Percentiles rank a stretch among this genome's conserved stretches.
Evolutionary conservation across 2,888 invertebrate genomes (phyloP).

Genomic region (Ophion obscuratus): DNA sequence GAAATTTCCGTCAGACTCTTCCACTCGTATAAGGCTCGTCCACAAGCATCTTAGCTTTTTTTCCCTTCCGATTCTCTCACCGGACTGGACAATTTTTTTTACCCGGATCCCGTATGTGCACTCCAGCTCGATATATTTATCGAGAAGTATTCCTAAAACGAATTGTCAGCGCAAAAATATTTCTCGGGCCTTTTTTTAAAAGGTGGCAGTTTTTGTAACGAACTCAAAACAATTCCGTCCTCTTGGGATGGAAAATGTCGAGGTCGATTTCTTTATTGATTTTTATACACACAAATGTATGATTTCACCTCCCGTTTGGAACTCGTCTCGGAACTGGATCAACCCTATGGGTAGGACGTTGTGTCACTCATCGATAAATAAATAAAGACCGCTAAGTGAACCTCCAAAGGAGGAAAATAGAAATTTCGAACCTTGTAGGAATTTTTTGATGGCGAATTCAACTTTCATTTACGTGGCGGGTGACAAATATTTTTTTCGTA

Average conservation of each 20-base stretch:
- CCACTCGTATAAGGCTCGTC: conserved; percentile 31
- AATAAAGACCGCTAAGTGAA: no score
- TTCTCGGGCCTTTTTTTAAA: conserved; percentile 49
- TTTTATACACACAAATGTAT: not conserved
- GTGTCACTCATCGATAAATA: no score
- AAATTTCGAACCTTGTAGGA: no score
- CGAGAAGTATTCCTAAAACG: conserved; percentile 12
- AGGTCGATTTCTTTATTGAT: not conserved
- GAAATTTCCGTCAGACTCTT: conserved; percentile 72
- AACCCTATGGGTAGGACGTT: no score
- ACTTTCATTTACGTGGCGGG: not conserved
- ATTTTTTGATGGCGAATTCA: no score
- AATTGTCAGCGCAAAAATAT: not conserved
- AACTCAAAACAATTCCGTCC: conserved; percentile 18
- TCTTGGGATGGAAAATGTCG: conserved; percentile 1
- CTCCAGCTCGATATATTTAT: conserved; percentile 23
- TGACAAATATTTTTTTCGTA: not conserved
- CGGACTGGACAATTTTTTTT: not conserved
- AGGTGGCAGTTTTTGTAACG: conserved; percentile 37
- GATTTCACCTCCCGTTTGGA: no score
- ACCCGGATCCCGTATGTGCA: not conserved
- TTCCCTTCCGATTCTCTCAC: not conserved
- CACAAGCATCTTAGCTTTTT: conserved; percentile 25
- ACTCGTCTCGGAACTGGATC: no score
- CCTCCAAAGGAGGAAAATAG: no score